Percentiles rank a stretch among this genome's conserved stretches.
These are phyloP conservation scores for Nemoura dubitans DNA, from an alignment of 2,888 invertebrate species.

Conservation along the genomic window DNA sequence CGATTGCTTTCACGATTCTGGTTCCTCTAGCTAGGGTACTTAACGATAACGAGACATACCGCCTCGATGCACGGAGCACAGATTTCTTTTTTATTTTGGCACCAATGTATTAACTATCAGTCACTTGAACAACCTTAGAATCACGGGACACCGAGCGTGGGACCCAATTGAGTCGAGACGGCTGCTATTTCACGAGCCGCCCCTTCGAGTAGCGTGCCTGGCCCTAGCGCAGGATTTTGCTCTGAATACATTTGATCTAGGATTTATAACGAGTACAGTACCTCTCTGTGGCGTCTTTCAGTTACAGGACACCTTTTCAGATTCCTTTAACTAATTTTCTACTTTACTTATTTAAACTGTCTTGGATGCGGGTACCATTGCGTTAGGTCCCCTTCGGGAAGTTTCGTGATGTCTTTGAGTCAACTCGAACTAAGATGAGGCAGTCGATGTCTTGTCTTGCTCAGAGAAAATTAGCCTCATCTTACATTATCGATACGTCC, in stretches of 20 bases:
- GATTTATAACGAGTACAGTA: not conserved
- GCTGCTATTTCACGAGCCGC: not conserved
- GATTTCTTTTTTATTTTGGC: conserved; percentile 39
- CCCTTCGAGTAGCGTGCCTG: conserved; percentile 21
- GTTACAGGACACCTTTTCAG: not conserved
- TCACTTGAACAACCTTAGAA: conserved; percentile 27
- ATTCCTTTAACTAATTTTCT: not conserved
- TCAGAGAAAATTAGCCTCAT: not conserved
- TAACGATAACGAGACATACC: conserved; percentile 17
- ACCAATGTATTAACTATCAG: conserved; percentile 38
- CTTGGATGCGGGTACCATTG: not conserved
- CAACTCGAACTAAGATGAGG: not conserved
- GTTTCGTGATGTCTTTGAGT: not conserved
- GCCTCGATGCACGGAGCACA: conserved; percentile 14
- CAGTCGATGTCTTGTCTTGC: not conserved
- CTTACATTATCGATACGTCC: not conserved
- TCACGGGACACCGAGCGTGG: not conserved
- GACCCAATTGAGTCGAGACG: not conserved
- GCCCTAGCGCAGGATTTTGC: conserved; percentile 8
- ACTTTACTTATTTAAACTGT: not conserved
- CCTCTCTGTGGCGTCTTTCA: not conserved
- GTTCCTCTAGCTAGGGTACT: not conserved
- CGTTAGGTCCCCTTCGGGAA: not conserved
- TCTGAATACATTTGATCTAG: not conserved
- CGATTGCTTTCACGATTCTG: conserved; percentile 13